These are phyloP conservation scores for Scaptomyza caliginosa DNA, from an alignment of 2,888 invertebrate species.

Conservation along the genomic window DNA sequence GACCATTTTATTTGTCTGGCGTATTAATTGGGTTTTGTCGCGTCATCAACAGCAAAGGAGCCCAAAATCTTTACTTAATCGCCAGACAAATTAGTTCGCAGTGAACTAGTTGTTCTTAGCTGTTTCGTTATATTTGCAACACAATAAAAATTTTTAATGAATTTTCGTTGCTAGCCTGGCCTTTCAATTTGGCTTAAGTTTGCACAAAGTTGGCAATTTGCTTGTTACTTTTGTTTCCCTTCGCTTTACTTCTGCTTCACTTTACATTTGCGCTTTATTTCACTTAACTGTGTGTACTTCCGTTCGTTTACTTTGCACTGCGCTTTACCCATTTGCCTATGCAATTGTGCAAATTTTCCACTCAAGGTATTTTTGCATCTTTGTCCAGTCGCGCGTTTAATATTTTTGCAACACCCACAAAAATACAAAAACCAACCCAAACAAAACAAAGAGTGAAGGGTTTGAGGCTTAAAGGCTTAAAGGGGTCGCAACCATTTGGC, in stretches of 20 bases:
- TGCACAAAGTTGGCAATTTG: slow-evolving; percentile 51
- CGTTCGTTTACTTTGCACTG: slow-evolving; percentile 33
- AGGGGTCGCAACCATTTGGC: slow-evolving; percentile 61
- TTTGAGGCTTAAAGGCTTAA: slow-evolving; percentile 8
- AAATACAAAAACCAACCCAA: slow-evolving; percentile 18
- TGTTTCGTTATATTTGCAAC: slow-evolving; percentile 46
- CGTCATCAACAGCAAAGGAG: slow-evolving; percentile 63
- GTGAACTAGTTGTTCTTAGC: slow-evolving; percentile 46
- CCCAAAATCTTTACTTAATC: slow-evolving; percentile 68
- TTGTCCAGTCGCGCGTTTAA: slow-evolving; percentile 63
- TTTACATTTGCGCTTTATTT: slow-evolving; percentile 46
- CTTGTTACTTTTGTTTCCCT: slow-evolving; percentile 53
- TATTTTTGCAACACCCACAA: slow-evolving; percentile 49
- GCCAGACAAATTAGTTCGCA: slow-evolving; percentile 76
- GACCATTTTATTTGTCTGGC: slow-evolving; percentile 76
- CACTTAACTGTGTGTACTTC: slow-evolving; percentile 38
- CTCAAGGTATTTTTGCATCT: slow-evolving; percentile 72
- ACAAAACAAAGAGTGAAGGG: slow-evolving; percentile 4
- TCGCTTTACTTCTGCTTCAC: slow-evolving; percentile 1
- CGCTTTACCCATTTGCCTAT: slow-evolving; percentile 31
- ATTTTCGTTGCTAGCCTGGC: slow-evolving; percentile 60
- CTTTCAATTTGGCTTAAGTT: slow-evolving; percentile 66
- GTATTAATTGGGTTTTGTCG: slow-evolving; percentile 80
- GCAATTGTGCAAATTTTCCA: slow-evolving; percentile 61
- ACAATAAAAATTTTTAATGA: slow-evolving; percentile 76